A percentile compares a stretch with the other conserved stretches of the same genome.
phyloP scores from a whole-genome alignment of 2,888 invertebrate genomes.

The Phrixothrix hirtus region DNA sequence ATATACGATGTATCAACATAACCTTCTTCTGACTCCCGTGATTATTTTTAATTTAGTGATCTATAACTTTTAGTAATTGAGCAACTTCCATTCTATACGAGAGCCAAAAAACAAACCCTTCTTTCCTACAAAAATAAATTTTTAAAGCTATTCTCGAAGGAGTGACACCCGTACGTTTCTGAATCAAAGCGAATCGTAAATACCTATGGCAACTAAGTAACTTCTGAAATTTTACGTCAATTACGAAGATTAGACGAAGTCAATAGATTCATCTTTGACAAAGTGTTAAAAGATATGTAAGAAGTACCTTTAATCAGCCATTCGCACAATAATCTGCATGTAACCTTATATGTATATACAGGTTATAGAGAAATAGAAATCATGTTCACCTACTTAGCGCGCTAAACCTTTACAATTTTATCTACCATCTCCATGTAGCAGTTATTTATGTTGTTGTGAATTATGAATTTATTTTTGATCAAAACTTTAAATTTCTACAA shows the following conservation, averaged over 20 bases:
- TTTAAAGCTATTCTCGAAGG: background rate
- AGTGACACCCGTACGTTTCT: slow-evolving; percentile 2
- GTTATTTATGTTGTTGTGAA: background rate
- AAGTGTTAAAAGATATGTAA: slow-evolving; percentile 43
- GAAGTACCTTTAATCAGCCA: slow-evolving; percentile 40
- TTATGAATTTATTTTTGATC: slow-evolving; percentile 26
- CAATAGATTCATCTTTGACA: slow-evolving; percentile 19
- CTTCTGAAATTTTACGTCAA: too few relatives aligned
- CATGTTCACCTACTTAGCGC: slow-evolving; percentile 42
- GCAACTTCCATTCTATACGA: slow-evolving; percentile 47
- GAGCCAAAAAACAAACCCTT: slow-evolving; percentile 11
- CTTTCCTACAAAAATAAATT: background rate
- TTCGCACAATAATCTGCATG: slow-evolving; percentile 38
- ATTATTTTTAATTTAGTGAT: slow-evolving; percentile 14
- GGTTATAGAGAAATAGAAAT: slow-evolving; percentile 45
- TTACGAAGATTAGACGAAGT: too few relatives aligned
- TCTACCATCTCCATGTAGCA: slow-evolving; percentile 1
- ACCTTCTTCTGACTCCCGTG: slow-evolving; percentile 20
- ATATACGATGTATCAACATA: too few relatives aligned
- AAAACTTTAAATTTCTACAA: slow-evolving; percentile 38
- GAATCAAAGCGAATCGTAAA: background rate
- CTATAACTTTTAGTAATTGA: slow-evolving; percentile 41
- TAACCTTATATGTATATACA: slow-evolving; percentile 42
- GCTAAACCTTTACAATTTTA: slow-evolving; percentile 41
- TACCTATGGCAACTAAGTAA: too few relatives aligned